A percentile compares a stretch with the other conserved stretches of the same genome.
Evolutionary conservation across 2,888 invertebrate genomes (phyloP).

Genomic region (Pristionchus japonicus): DNA sequence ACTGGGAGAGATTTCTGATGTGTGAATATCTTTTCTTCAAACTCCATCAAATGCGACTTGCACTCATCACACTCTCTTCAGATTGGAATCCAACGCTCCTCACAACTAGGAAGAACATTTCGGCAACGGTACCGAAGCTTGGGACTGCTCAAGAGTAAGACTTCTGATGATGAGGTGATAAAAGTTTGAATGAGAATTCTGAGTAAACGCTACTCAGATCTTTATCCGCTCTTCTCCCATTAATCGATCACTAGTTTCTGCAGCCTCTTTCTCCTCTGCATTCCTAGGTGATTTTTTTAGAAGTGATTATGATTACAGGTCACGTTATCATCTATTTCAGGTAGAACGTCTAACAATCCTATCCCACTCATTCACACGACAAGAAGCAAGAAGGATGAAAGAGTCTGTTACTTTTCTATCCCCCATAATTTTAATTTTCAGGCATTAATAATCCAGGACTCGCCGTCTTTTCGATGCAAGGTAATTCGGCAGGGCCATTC

Average conservation of each 20-base stretch:
- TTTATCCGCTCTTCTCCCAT: background rate
- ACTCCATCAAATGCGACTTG: background rate
- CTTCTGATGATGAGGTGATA: background rate
- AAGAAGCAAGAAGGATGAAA: background rate
- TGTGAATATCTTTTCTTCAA: background rate
- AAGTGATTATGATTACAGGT: no score
- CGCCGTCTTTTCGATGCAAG: background rate
- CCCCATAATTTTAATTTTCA: background rate
- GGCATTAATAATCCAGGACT: background rate
- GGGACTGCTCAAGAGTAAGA: background rate
- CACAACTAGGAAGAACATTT: background rate
- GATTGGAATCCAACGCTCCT: background rate
- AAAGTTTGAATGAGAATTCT: no score
- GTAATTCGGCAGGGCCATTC: no score
- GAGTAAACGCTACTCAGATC: background rate
- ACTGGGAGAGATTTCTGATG: background rate
- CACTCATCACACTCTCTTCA: no score
- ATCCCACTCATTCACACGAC: background rate
- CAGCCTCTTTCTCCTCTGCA: background rate
- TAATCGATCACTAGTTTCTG: background rate
- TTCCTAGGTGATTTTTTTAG: background rate
- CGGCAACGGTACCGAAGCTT: background rate
- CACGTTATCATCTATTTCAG: no score
- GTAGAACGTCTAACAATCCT: background rate
- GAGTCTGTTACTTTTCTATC: background rate